Evolutionary conservation across 1,140 invertebrate genomes (phyloP).

Genomic region (Ceratina calcarata): DNA sequence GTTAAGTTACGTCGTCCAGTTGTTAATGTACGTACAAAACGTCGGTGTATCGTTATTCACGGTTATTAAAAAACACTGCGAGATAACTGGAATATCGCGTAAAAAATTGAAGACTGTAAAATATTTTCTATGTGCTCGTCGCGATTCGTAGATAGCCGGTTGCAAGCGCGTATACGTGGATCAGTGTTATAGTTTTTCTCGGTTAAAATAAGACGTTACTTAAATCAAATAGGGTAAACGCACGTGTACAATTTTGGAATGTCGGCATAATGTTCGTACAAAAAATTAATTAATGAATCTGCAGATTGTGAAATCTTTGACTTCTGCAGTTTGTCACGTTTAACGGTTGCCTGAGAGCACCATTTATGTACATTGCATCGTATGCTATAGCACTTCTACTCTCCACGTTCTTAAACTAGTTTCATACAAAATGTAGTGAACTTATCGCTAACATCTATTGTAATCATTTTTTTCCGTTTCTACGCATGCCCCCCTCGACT

Average conservation of each 20-base stretch:
- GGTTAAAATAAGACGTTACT: not conserved
- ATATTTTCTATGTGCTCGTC: slow-evolving; percentile 17
- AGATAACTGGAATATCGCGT: slow-evolving; percentile 20
- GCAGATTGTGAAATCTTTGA: slow-evolving; percentile 20
- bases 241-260: slow-evolving; percentile 54
- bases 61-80: not conserved
- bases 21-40: not conserved
- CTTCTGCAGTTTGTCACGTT: slow-evolving; percentile 37
- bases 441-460: slow-evolving; percentile 58
- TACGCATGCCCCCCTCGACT: not conserved
- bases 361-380: slow-evolving; percentile 50
- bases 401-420: slow-evolving; percentile 69
- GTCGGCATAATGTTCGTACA: slow-evolving; percentile 40
- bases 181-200: slow-evolving; percentile 11
- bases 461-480: slow-evolving; percentile 23
- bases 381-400: slow-evolving; percentile 44
- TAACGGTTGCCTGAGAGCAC: slow-evolving; percentile 42
- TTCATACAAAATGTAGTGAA: slow-evolving; percentile 67
- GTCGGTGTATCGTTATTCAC: not conserved
- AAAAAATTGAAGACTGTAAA: slow-evolving; percentile 42
- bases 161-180: slow-evolving; percentile 19
- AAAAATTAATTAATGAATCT: slow-evolving; percentile 33
- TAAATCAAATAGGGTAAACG: slow-evolving; percentile 42
- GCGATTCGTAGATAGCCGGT: slow-evolving; percentile 1
- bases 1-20: not conserved